Base-by-base conservation (phyloP, 2,113 vertebrate genomes). In the Ptilonorhynchus violaceus region DNA sequence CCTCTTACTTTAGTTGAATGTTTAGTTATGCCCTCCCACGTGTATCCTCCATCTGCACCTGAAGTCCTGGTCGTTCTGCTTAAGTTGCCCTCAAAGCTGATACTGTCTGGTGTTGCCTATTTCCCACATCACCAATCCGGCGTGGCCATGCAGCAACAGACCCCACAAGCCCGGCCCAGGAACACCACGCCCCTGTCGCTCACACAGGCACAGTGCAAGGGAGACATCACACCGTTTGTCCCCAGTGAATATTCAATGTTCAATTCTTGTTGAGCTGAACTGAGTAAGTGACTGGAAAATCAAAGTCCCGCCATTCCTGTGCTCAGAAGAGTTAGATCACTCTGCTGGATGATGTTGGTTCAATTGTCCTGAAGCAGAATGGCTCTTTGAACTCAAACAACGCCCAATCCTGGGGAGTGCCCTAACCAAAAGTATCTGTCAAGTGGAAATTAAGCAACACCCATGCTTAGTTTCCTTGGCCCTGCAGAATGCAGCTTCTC, bases 121-220 rank as follows among this genome's bases (percentile, higher is more conserved):
- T 44, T 50, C 4, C 53, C 21, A 12, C 39, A 59, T 8, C 44
- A 50, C 17, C 28, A 27, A 4, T 7, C 49, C 53, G 35, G 31
- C 21, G 22, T 17, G 41, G 14, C 35, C 15, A 6, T 10, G 17
- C 22, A 62, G 28, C 18, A 35, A 2, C 11, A 58, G 13, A 20
- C 7, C 28, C 19, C 79, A 37, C 33, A 46, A 42, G 21, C 28
- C 35, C 0, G 0, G 25, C 8, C 20, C 8, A 10, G 58, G 30
- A 58, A 2, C 9, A 5, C 6, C 16, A n/a, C 4, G 16, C 20
- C 8, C 25, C 20, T 35, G 55, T 35, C 1, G 2, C 31, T 53
- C 53, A 44, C 50, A 22, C 30, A 56, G 42, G 13, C 33, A 14
- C 5, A 13, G 9, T 6, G 21, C 24, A 23, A 77, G 30, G 2